Evolutionary conservation across 92 coral and sea anemone genomes (phyloP).

Genomic region (Zoanthus solanderi): DNA sequence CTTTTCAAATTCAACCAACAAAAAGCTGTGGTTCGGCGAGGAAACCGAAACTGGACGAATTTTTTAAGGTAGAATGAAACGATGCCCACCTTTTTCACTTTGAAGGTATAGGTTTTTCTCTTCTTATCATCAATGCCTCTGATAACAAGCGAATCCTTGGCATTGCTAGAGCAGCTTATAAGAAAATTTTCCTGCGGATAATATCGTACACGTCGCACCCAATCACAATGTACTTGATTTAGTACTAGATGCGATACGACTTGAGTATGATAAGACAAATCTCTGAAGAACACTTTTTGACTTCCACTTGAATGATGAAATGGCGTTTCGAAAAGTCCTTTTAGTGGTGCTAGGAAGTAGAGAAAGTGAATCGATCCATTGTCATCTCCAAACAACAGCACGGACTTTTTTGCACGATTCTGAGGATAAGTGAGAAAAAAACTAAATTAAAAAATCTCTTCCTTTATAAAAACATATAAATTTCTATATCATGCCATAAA

Average conservation of each 20-base stretch:
- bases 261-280: slow-evolving; percentile 76
- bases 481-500: too few relatives aligned
- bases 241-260: slow-evolving; percentile 75
- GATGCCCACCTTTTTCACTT: slow-evolving; percentile 81
- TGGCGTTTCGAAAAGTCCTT: slow-evolving; percentile 96
- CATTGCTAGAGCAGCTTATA: slow-evolving; percentile 88
- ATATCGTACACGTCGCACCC: slow-evolving; percentile 91
- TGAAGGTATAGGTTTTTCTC: slow-evolving; percentile 86
- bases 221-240: slow-evolving; percentile 84
- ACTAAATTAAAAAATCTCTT: background rate
- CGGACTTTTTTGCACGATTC: slow-evolving; percentile 75
- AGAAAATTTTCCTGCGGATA: slow-evolving; percentile 82
- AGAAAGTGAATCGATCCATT: slow-evolving; percentile 86
- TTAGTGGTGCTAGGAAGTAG: slow-evolving; percentile 77
- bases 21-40: background rate
- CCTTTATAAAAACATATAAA: background rate
- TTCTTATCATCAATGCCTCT: slow-evolving; percentile 89
- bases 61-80: background rate
- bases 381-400: slow-evolving; percentile 92
- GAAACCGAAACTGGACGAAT: background rate
- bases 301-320: slow-evolving; percentile 93
- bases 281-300: slow-evolving; percentile 84
- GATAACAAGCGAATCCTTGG: slow-evolving; percentile 86
- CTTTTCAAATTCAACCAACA: background rate
- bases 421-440: background rate